A percentile compares a stretch with the other conserved stretches of the same genome.
These are phyloP conservation scores for Clarias pachynema DNA, from an alignment of 2,797 vertebrate species.

Conservation along the genomic window DNA sequence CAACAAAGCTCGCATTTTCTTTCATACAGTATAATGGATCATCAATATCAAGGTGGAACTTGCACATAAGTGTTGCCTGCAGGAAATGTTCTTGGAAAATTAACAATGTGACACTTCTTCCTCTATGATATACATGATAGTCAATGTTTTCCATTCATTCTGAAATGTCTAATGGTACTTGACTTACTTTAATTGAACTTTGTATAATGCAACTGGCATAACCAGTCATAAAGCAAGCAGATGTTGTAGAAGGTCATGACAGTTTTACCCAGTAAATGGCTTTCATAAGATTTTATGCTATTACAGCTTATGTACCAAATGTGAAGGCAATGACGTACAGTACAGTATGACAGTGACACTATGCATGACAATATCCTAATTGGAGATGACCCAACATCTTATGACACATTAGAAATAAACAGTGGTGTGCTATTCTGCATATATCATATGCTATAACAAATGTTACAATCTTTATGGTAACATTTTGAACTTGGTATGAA, in stretches of 20 bases:
- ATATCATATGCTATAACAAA: neutral
- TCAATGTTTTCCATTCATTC: neutral
- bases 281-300: neutral
- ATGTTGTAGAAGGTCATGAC: neutral
- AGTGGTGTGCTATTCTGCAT: neutral
- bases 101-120: neutral
- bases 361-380: neutral
- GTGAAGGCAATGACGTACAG: too few relatives aligned
- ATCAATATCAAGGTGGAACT: neutral
- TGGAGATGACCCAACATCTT: neutral
- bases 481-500: neutral
- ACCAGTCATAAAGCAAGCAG: neutral
- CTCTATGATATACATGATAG: neutral
- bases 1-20: neutral
- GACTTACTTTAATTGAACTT: neutral
- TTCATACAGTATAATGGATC: neutral
- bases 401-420: neutral
- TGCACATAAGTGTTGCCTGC: neutral
- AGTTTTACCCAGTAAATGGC: neutral
- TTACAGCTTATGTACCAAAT: neutral
- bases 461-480: neutral
- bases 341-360: too few relatives aligned
- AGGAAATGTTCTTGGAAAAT: neutral
- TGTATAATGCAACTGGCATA: neutral
- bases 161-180: neutral